Evolutionary conservation across 2,797 vertebrate genomes (phyloP).

Genomic region (Manis crassicaudata): DNA sequence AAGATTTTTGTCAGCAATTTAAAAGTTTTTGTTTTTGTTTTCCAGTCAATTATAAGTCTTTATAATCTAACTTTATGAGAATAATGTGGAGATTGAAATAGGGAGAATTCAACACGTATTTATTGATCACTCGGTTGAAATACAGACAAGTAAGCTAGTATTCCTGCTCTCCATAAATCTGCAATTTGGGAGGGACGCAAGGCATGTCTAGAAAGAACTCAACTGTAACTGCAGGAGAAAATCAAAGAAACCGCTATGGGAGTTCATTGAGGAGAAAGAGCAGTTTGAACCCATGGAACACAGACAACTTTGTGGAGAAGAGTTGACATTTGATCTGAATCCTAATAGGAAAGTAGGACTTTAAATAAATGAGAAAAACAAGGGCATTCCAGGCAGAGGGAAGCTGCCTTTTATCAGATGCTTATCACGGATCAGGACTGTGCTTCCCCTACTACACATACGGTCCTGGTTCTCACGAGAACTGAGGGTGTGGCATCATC

Average conservation of each 20-base stretch:
- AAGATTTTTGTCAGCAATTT: neutral
- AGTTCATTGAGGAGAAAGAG: neutral
- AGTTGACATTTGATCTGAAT: neutral
- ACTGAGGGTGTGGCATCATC: neutral
- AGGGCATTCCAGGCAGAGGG: neutral
- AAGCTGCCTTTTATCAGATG: neutral
- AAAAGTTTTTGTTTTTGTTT: neutral
- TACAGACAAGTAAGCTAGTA: neutral
- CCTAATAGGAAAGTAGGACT: neutral
- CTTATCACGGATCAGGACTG: neutral
- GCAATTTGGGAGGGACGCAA: neutral
- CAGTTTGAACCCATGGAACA: neutral
- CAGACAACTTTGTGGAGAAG: neutral
- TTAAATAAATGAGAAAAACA: neutral
- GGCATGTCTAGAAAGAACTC: neutral
- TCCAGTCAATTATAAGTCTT: neutral
- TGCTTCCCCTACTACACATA: accelerated
- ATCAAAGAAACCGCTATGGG: neutral
- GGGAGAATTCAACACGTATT: neutral
- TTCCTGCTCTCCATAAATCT: neutral
- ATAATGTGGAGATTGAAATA: neutral
- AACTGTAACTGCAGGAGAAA: neutral
- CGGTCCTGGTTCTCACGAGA: neutral
- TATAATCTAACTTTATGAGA: neutral
- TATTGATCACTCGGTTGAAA: neutral